A percentile compares a stretch with the other conserved stretches of the same genome.
Conservation (phyloP, 2,888 invertebrate genomes). For the Amphipyra berbera region DNA sequence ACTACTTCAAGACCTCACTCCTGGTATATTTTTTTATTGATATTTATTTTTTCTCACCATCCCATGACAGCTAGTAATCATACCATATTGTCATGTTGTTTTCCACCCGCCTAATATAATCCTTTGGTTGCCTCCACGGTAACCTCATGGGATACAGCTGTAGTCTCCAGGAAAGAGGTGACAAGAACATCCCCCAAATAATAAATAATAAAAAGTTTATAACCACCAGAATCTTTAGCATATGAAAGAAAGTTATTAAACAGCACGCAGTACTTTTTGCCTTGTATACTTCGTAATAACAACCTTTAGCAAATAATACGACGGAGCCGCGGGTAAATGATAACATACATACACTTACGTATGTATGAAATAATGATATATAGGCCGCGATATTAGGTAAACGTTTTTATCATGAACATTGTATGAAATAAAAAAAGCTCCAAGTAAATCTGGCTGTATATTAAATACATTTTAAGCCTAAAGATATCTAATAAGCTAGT, state of each 20-base stretch:
- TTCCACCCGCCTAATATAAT: too few relatives aligned
- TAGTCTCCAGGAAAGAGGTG: too few relatives aligned
- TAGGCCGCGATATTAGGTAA: slow-evolving; percentile 1
- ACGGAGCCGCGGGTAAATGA: slow-evolving; percentile 29
- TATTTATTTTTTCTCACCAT: too few relatives aligned
- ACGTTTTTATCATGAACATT: slow-evolving; percentile 17
- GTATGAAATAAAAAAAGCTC: not conserved
- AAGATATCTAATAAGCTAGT: not conserved
- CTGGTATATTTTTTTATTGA: too few relatives aligned
- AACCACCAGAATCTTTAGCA: slow-evolving; percentile 2
- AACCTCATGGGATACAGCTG: too few relatives aligned
- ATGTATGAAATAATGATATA: slow-evolving; percentile 6
- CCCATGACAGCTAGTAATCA: too few relatives aligned
- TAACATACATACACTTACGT: slow-evolving; percentile 19
- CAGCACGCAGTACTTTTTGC: slow-evolving; percentile 13
- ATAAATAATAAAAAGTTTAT: slow-evolving; percentile 2
- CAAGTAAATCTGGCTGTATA: not conserved
- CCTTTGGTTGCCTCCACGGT: too few relatives aligned
- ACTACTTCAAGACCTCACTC: too few relatives aligned
- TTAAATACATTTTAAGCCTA: not conserved
- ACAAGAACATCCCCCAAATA: too few relatives aligned
- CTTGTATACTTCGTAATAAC: slow-evolving; percentile 25
- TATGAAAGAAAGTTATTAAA: slow-evolving; percentile 32
- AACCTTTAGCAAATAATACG: slow-evolving; percentile 38
- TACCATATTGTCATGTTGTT: too few relatives aligned